phyloP scores from a whole-genome alignment of 2,888 invertebrate genomes.

The Sycophila texana region DNA sequence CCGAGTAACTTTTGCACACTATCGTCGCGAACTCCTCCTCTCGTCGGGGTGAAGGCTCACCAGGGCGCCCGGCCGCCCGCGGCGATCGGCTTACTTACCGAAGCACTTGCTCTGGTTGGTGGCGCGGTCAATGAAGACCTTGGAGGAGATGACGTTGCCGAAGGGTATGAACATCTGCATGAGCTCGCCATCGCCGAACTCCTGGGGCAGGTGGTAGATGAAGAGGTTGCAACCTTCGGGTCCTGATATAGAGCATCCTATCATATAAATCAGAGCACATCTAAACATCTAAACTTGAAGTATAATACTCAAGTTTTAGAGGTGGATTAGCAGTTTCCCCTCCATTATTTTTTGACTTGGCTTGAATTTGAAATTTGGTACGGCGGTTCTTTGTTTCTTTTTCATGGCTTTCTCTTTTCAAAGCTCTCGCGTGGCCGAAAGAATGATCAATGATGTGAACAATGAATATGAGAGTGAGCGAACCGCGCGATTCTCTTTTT shows the following conservation, averaged over 20 bases:
- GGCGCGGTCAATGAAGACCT: conserved; percentile 99
- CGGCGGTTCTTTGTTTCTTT: conserved; percentile 17
- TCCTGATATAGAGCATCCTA: conserved; percentile 96
- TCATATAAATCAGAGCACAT: conserved; percentile 76
- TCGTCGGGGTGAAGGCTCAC: not conserved
- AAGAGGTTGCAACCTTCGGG: conserved; percentile 99
- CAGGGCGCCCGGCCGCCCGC: not conserved
- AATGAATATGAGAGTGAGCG: conserved; percentile 67
- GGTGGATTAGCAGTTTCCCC: conserved; percentile 26
- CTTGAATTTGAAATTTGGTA: conserved; percentile 20
- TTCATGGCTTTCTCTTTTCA: conserved; percentile 12
- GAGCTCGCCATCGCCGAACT: conserved; percentile 98
- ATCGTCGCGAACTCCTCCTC: not conserved
- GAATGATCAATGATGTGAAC: conserved; percentile 60
- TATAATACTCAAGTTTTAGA: conserved; percentile 74
- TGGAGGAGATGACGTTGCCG: conserved; percentile 99
- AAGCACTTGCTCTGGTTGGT: conserved; percentile 99
- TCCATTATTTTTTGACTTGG: not conserved
- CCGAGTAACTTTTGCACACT: no score
- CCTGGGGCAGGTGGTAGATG: conserved; percentile 99
- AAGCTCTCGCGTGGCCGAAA: conserved; percentile 33
- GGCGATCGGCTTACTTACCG: conserved; percentile 82
- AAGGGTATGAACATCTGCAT: conserved; percentile 99
- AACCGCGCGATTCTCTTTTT: conserved; percentile 63
- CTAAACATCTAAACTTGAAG: conserved; percentile 76